These are phyloP conservation scores for Hypsopygia costalis DNA, from an alignment of 2,888 invertebrate species.

Conservation along the genomic window DNA sequence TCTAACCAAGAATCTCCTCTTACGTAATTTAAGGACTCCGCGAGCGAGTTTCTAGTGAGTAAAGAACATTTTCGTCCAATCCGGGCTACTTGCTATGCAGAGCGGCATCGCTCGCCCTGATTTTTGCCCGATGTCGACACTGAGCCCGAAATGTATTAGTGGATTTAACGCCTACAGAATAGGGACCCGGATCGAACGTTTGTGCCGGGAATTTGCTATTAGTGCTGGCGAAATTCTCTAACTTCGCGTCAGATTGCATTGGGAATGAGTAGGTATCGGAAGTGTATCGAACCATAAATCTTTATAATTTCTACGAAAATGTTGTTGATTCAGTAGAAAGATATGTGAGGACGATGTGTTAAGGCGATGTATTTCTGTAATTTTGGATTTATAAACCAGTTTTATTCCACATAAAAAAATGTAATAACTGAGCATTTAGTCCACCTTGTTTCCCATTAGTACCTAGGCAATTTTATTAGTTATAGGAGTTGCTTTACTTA, in stretches of 20 bases:
- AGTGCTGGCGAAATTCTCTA: conserved; percentile 21
- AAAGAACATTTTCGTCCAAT: conserved; percentile 30
- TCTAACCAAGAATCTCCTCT: conserved; percentile 1
- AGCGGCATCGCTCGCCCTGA: conserved; percentile 59
- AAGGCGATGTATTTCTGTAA: no score
- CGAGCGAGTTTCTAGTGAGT: conserved; percentile 20
- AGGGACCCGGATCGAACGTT: conserved; percentile 47
- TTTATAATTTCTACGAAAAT: no score
- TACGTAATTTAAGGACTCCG: conserved; percentile 24
- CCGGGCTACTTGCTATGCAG: conserved; percentile 69
- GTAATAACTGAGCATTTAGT: no score
- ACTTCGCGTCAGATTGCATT: background rate
- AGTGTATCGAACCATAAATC: no score
- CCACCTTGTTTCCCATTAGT: no score
- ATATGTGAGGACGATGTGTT: no score
- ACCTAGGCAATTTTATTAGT: no score
- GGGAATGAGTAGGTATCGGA: no score
- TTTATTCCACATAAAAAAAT: no score
- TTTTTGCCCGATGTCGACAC: conserved; percentile 73
- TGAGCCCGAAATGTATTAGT: conserved; percentile 72
- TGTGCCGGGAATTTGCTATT: conserved; percentile 64
- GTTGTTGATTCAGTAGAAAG: no score
- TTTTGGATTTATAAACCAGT: no score
- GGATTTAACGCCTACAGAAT: conserved; percentile 66
- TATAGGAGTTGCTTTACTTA: no score